Evolutionary conservation across 2,113 vertebrate species (phyloP), one percentile per base, ranked within the genome.

Genomic region (Phycodurus eques): DNA sequence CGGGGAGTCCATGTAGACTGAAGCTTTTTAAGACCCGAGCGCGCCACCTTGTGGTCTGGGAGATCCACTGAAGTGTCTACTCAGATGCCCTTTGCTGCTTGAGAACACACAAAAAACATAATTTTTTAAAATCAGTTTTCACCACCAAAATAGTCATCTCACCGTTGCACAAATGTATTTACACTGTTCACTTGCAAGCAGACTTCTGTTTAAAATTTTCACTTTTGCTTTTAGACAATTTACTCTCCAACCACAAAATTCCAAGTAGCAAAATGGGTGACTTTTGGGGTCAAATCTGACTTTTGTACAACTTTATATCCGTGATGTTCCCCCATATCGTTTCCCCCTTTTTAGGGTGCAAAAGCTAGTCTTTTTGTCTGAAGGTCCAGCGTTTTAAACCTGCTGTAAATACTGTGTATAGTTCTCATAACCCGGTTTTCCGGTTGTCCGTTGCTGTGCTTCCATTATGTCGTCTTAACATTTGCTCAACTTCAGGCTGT

Each of bases 1-100:
- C 1, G 96, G 96, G 6, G 96, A 99, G 81, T 98, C 97, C 53
- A 98, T 98, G 96, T 99, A 95, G 94, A 92, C 81, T 68, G 49
- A 74, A 56, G 68, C 77, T 74, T 66, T 73, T 74, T 60, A 27
- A 27, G 27, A 27, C 27, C 56, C 84, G 77, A 75, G 84, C 83
- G 76, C 85, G 76, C 84, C 89, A 86, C 81, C 80, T 42, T 70
- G 76, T 79, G 74, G 79, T 81, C 69, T 72, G 72, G 76, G 79
- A 86, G 78, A 83, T 78, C 57, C 75, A 59, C 64, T 54, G 83
- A 76, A 62, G 70, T 35, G 31, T 35, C 59, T 35, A 61, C 31
- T 61, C 17, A 2, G 6, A 35, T 61, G 14, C 79, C 79, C 74
- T 92, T 91, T 90, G 87, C 91, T 90, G 90, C 89, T 89, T 91